phyloP scores from a whole-genome alignment of 2,113 vertebrate species.

The Phalacrocorax brasilianus region DNA sequence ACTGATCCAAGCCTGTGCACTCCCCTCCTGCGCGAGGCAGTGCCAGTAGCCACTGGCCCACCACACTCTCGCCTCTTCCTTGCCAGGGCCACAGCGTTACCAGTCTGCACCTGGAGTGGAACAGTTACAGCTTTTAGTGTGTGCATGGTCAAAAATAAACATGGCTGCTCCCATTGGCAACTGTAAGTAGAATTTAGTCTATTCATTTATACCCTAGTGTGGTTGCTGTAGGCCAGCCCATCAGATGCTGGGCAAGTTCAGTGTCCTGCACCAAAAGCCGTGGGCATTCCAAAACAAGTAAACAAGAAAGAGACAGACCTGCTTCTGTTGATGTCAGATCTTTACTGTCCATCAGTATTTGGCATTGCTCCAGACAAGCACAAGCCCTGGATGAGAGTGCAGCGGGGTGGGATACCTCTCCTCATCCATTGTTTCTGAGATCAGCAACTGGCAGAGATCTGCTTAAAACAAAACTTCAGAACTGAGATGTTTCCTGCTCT shows the following conservation, averaged over 20 bases:
- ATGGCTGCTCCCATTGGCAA: neutral
- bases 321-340: neutral
- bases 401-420: accelerated
- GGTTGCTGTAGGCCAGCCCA: neutral
- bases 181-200: neutral
- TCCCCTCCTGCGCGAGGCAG: neutral
- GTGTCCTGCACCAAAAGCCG: neutral
- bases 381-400: neutral
- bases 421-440: neutral
- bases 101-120: neutral
- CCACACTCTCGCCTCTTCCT: neutral
- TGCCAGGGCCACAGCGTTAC: neutral
- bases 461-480: neutral
- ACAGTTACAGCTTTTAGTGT: neutral
- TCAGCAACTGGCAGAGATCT: neutral
- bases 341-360: neutral
- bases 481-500: neutral
- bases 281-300: neutral
- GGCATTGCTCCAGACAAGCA: neutral
- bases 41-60: neutral
- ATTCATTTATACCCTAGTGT: neutral
- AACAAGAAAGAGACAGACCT: neutral
- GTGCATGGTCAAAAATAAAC: accelerated
- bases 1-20: neutral
- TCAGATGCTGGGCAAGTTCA: neutral